phyloP scores from a whole-genome alignment of 64 coral and sea anemone species.

The Catalaphyllia jardinei region DNA sequence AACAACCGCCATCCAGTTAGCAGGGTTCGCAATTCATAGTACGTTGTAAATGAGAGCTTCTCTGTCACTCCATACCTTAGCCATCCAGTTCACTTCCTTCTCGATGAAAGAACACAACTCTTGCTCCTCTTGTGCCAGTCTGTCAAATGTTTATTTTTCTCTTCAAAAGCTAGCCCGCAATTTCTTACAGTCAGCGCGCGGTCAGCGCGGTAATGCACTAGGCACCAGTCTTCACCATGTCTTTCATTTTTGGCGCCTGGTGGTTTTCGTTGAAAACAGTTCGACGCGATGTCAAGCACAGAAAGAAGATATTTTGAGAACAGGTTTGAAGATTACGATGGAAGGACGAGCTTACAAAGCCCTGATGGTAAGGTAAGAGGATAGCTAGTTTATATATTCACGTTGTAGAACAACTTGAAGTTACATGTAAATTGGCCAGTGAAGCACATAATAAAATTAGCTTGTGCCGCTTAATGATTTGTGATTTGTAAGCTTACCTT shows the following conservation, averaged over 20 bases:
- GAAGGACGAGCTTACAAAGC: constrained; percentile 33
- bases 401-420: too few species aligned
- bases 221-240: not conserved
- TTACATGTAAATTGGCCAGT: too few species aligned
- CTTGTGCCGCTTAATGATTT: not conserved
- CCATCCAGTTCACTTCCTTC: not conserved
- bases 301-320: constrained; percentile 88
- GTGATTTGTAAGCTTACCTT: not conserved
- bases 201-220: not conserved
- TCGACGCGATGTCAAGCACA: not conserved
- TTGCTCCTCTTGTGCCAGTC: not conserved
- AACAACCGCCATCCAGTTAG: too few species aligned
- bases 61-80: not conserved
- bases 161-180: not conserved
- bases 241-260: not conserved
- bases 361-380: constrained; percentile 59
- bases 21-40: not conserved
- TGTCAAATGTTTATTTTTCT: not conserved
- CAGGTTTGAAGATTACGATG: constrained; percentile 74
- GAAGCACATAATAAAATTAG: too few species aligned
- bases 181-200: not conserved
- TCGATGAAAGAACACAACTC: not conserved
- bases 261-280: not conserved
- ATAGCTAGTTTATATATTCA: not conserved
- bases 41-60: not conserved